Conservation (phyloP, 2,888 invertebrate species). For the Eilema sororculum region DNA sequence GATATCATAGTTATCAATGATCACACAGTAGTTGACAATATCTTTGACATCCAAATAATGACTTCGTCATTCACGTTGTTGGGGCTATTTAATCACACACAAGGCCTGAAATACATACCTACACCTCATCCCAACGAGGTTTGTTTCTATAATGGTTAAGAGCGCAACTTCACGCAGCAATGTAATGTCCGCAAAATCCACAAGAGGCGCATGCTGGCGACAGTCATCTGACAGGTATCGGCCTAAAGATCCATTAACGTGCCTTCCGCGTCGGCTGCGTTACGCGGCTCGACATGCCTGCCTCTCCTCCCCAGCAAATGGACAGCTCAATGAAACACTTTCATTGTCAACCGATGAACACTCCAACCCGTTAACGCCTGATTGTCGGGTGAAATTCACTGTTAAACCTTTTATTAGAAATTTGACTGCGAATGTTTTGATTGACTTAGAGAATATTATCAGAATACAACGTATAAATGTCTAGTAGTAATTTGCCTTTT, state of each 20-base stretch:
- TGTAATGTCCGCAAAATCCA: conserved; percentile 54
- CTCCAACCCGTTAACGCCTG: conserved; percentile 49
- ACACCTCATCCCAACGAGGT: conserved; percentile 5
- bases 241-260: conserved; percentile 73
- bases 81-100: neutral
- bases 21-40: conserved; percentile 15
- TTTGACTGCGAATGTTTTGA: conserved; percentile 47
- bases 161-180: conserved; percentile 52
- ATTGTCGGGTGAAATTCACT: conserved; percentile 52
- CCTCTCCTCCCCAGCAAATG: conserved; percentile 53
- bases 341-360: conserved; percentile 59
- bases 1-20: neutral
- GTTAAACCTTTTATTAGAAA: conserved; percentile 49
- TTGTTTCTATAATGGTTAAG: conserved; percentile 33
- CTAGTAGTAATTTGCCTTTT: neutral
- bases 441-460: conserved; percentile 38
- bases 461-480: conserved; percentile 11
- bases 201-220: conserved; percentile 57
- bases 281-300: conserved; percentile 56
- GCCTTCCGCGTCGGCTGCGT: conserved; percentile 61
- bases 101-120: neutral
- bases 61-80: neutral
- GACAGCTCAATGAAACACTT: conserved; percentile 66
- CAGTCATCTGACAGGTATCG: conserved; percentile 80
- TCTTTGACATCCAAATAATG: conserved; percentile 24